Conservation (phyloP, 2,797 vertebrate genomes). For the Pangasius macronema region DNA sequence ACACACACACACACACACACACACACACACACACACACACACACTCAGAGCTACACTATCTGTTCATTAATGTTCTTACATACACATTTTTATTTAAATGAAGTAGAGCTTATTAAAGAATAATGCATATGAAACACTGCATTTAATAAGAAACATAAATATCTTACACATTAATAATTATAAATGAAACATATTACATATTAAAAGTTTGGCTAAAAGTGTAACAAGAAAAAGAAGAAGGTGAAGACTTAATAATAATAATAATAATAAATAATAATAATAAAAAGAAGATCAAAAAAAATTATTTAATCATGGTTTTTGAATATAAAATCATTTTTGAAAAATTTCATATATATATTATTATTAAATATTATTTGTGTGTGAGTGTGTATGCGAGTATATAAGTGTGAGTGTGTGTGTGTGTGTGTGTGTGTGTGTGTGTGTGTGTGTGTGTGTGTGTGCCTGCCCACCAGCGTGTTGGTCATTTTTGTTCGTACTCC, state of each 20-base stretch:
- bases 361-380: background rate
- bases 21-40: background rate
- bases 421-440: conserved; percentile 37
- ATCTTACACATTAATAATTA: background rate
- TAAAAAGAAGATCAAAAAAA: too few species aligned
- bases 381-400: background rate
- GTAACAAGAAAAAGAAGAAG: too few species aligned
- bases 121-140: too few species aligned
- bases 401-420: background rate
- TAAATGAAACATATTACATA: too few species aligned
- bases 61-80: too few species aligned
- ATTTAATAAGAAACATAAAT: background rate
- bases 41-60: background rate
- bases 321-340: too few species aligned
- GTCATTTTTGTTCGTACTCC: conserved; percentile 55
- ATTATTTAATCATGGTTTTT: too few species aligned
- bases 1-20: conserved; percentile 14
- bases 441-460: conserved; percentile 19
- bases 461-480: conserved; percentile 64
- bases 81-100: too few species aligned
- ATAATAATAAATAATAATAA: too few species aligned
- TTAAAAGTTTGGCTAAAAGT: too few species aligned
- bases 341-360: background rate
- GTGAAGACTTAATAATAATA: too few species aligned
- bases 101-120: too few species aligned